Conservation (phyloP, 2,113 vertebrate genomes). For the Hippocampus abdominalis region DNA sequence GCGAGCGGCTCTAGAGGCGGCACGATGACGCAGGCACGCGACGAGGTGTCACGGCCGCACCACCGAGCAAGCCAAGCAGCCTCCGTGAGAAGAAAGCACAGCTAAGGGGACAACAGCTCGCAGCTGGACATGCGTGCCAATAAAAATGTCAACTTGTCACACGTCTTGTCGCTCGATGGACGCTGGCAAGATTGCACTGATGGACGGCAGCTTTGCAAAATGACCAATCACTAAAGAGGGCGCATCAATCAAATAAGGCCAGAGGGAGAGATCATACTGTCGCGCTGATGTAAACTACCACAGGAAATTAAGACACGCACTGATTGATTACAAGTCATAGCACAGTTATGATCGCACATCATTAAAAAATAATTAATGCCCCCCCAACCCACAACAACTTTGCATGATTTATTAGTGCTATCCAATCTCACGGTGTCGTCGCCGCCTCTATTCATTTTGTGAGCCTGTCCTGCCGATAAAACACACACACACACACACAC, state of each 20-base stretch:
- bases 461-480: constrained; percentile 57
- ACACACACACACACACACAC: constrained; percentile 17
- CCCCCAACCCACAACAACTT: constrained; percentile 15
- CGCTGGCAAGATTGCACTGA: constrained; percentile 47
- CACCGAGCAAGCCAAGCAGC: constrained; percentile 12
- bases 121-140: constrained; percentile 46
- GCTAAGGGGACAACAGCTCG: constrained; percentile 43
- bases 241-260: constrained; percentile 51
- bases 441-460: constrained; percentile 31
- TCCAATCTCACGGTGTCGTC: constrained; percentile 20
- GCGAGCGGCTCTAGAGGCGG: constrained; percentile 28
- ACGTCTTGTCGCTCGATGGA: constrained; percentile 47
- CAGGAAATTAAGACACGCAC: constrained; percentile 34
- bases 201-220: constrained; percentile 29
- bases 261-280: constrained; percentile 3
- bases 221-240: constrained; percentile 36
- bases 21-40: constrained; percentile 42
- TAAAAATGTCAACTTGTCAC: constrained; percentile 38
- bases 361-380: constrained; percentile 14
- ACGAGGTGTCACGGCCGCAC: constrained; percentile 20
- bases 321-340: constrained; percentile 33
- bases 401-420: constrained; percentile 17
- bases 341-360: constrained; percentile 14
- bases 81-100: constrained; percentile 25
- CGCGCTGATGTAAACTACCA: constrained; percentile 23